Base-by-base conservation (phyloP, 2,113 vertebrate species). In the Chunga burmeisteri region DNA sequence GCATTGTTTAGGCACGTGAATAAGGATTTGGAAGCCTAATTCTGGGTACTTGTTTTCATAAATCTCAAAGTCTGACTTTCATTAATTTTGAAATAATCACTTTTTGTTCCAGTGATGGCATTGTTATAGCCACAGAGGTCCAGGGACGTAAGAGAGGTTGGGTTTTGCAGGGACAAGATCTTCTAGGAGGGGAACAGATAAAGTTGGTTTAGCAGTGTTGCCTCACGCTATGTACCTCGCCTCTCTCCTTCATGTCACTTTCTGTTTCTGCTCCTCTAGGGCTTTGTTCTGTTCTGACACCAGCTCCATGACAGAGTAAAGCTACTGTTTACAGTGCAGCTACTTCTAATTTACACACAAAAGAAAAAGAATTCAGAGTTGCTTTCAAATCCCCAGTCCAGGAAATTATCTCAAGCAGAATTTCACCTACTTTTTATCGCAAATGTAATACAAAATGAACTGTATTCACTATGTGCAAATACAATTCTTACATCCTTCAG, bases 271-370 rank as follows among this genome's bases (percentile, higher is more conserved):
- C 21, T 62, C 3, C 16, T 71, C n/a, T 52, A 68, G 22, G n/a
- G 32, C 42, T 88, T 94, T 94, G 42, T 81, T 81, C 36, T 90
- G 7, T 93, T 93, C 44, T 93, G 81, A 81, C 42, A 93, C 56
- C 12, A 82, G 73, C 52, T 93, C 74, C 63, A 50, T 81, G 63
- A 79, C 47, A 80, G 63, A 79, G 49, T 58, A 49, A 92, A 89
- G 40, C 32, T 94, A 89, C 19, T 74, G 42, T 81, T 87, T 87
- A 68, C 46, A 90, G 71, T 86, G 61, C 55, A 90, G 21, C 84
- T 91, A 92, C 38, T 88, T 83, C 71, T 65, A 91, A 82, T 88
- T 90, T 85, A 53, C 36, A 87, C 30, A n/a, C 46, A 34, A n/a
- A 26, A 30, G 21, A 50, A 40, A 56, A 15, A 55, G 0, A 78